Percentiles rank a stretch among this genome's conserved stretches.
These are phyloP conservation scores for Hemibagrus guttatus DNA, from an alignment of 2,797 vertebrate genomes.

Conservation along the genomic window DNA sequence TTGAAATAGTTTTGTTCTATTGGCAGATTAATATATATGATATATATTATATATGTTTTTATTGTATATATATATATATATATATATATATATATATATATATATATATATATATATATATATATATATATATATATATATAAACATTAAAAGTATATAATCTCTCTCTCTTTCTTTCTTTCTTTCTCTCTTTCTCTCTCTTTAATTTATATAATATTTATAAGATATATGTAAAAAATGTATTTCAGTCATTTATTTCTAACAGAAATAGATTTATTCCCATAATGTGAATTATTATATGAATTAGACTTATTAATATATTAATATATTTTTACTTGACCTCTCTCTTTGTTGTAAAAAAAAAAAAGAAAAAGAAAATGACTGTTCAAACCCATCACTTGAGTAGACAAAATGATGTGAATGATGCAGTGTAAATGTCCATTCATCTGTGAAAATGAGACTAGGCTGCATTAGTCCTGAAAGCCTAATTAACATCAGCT, in stretches of 20 bases:
- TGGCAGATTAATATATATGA: background rate
- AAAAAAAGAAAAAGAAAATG: background rate
- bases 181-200: too few relatives aligned
- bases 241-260: background rate
- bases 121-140: too few relatives aligned
- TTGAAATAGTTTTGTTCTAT: background rate
- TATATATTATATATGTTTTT: too few relatives aligned
- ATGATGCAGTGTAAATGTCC: conserved; percentile 27
- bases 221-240: too few relatives aligned
- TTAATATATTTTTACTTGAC: background rate
- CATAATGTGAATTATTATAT: background rate
- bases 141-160: too few relatives aligned
- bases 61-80: too few relatives aligned
- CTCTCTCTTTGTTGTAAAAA: background rate
- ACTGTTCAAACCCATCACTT: background rate
- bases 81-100: too few relatives aligned
- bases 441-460: conserved; percentile 26
- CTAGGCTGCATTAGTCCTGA: background rate
- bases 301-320: background rate
- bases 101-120: too few relatives aligned
- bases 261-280: background rate
- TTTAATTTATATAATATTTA: too few relatives aligned
- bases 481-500: background rate
- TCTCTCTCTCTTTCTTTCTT: too few relatives aligned
- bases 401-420: background rate